phyloP scores from a whole-genome alignment of 2,113 vertebrate species.

The Limnothrissa miodon region DNA sequence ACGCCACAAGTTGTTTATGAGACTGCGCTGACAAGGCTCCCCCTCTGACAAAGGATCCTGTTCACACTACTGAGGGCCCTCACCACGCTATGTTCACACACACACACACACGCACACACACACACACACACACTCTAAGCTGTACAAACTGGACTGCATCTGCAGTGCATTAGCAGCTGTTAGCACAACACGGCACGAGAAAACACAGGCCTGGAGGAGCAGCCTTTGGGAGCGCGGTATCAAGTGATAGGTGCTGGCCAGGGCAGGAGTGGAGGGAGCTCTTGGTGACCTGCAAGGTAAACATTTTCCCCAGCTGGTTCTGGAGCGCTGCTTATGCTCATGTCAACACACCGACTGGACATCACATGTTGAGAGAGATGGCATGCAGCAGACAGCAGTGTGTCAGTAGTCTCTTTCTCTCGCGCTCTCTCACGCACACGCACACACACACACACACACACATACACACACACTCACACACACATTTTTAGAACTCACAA shows the following conservation, averaged over 20 bases:
- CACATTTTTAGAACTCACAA: not conserved
- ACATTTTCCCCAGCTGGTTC: not conserved
- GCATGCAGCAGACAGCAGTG: not conserved
- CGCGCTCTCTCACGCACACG: too few species aligned
- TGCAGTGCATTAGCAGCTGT: not conserved
- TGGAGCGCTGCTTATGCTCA: not conserved
- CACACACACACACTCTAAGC: not conserved
- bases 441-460: not conserved
- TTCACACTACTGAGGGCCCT: not conserved
- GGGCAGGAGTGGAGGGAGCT: not conserved
- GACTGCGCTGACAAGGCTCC: constrained; percentile 15
- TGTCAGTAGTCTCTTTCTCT: not conserved
- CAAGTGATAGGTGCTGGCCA: not conserved
- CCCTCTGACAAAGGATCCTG: constrained; percentile 19
- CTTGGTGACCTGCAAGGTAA: not conserved
- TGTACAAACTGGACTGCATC: not conserved
- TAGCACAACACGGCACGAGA: not conserved
- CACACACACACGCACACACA: too few species aligned
- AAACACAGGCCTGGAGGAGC: not conserved
- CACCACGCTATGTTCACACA: not conserved
- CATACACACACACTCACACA: not conserved
- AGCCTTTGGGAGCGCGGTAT: not conserved
- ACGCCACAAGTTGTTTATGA: constrained; percentile 14
- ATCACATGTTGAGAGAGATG: not conserved
- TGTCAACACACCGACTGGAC: not conserved